Base-by-base conservation (phyloP, 2,797 vertebrate species). In the Florisuga fusca region DNA sequence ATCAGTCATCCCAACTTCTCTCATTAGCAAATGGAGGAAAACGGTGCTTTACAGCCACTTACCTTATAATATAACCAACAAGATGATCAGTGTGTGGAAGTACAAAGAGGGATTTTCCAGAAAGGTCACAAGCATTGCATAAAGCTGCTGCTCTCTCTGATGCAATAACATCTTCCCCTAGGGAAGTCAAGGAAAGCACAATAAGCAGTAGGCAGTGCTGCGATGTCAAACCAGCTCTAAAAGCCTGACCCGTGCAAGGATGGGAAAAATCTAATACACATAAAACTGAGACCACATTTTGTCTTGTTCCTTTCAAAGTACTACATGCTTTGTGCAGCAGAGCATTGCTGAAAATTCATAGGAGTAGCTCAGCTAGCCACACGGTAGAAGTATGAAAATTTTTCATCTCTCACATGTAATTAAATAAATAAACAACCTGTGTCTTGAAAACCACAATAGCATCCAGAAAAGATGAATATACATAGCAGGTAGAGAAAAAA, bases 51-150 rank as follows among this genome's bases (percentile, higher is more conserved):
- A 66, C 16, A 46, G 19, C 62, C 50, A 81, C 90, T 88, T 93
- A 99, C 99, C 99, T 98, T 97, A 99, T 99, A 81, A 99, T 99
- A 89, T 99, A 99, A 61, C 99, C 99, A 93, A 99, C 99, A 15
- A 99, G 98, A 95, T 99, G 99, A 96, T 99, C 99, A 0, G 99
- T 99, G 96, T 99, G 99, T 7, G 99, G 99, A 88, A 99, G 98
- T 2, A 99, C 99, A 62, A 99, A 99, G 53, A 99, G 97, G 16
- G 99, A 99, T 96, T 99, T 99, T 12, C 99, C 99, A 4, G 99
- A 99, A 66, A 99, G 98, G 73, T 99, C 99, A 93, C 99, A 99
- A 8, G 98, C 98, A 8, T 98, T 99, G 80, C 99, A 99, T 7
- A 99, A 98, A 95, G 99, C 97, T 1, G 99, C 98, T 12, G 99